phyloP scores from a whole-genome alignment of 53 echinoderm and acorn worm species.

The Echinometra lucunter region DNA sequence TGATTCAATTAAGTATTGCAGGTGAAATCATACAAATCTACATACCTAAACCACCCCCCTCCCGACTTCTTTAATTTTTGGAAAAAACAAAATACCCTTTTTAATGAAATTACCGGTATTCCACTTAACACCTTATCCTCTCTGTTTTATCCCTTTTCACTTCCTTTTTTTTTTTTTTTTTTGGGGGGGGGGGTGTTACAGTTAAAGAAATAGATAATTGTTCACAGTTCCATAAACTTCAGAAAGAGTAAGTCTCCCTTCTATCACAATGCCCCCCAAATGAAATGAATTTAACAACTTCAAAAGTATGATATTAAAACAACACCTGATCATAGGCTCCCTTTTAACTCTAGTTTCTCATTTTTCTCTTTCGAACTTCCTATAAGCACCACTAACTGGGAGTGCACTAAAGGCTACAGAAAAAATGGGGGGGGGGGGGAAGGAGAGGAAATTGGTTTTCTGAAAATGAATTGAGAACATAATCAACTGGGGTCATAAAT shows the following conservation, averaged over 20 bases:
- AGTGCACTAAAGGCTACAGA: too few species aligned
- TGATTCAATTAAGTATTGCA: slow-evolving; percentile 1
- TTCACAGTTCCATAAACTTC: background rate
- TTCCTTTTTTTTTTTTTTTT: background rate
- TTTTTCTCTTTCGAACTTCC: background rate
- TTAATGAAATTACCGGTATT: too few species aligned
- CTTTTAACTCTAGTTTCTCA: background rate
- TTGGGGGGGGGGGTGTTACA: too few species aligned
- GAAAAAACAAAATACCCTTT: too few species aligned
- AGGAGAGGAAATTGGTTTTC: background rate
- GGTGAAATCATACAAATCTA: background rate
- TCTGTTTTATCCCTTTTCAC: background rate
- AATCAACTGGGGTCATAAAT: background rate
- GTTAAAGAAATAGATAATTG: background rate
- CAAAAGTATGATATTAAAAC: background rate
- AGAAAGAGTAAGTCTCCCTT: too few species aligned
- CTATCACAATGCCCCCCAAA: too few species aligned
- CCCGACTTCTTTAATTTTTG: background rate
- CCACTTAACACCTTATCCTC: background rate
- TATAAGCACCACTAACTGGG: background rate
- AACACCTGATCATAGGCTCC: background rate
- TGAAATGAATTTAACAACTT: too few species aligned
- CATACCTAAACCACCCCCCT: background rate
- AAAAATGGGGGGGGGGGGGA: too few species aligned
- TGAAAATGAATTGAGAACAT: background rate